Evolutionary conservation across 2,113 vertebrate species (phyloP).

Genomic region (Danionella cerebrum): DNA sequence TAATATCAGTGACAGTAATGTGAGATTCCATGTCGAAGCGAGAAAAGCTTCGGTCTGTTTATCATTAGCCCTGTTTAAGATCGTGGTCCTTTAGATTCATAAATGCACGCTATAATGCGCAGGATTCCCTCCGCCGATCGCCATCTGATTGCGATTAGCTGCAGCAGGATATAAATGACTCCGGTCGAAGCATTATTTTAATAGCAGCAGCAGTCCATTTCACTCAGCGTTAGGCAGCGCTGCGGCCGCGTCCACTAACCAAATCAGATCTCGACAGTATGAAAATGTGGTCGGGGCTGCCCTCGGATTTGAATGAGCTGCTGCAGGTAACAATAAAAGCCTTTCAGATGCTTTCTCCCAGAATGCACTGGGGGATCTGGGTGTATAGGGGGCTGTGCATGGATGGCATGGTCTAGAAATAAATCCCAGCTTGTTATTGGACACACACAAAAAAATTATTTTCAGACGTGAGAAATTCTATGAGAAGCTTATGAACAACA

Average conservation of each 20-base stretch:
- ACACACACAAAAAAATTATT: too few species aligned
- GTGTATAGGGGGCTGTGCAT: too few species aligned
- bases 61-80: constrained; percentile 17
- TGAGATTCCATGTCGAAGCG: neutral
- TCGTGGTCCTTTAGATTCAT: constrained; percentile 7
- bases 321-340: constrained; percentile 9
- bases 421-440: too few species aligned
- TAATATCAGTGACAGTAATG: neutral
- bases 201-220: constrained; percentile 14
- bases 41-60: neutral
- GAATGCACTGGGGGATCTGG: neutral
- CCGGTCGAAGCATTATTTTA: constrained; percentile 20
- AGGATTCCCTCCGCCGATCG: constrained; percentile 6
- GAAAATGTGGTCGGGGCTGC: constrained; percentile 22
- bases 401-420: too few species aligned
- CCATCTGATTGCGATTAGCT: constrained; percentile 36
- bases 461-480: too few species aligned
- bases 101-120: constrained; percentile 3
- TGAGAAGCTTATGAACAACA: too few species aligned
- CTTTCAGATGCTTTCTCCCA: neutral
- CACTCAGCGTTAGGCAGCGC: constrained; percentile 11
- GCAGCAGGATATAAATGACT: constrained; percentile 16
- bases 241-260: constrained; percentile 7
- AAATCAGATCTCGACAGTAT: constrained; percentile 30
- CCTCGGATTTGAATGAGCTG: constrained; percentile 31